phyloP scores from a whole-genome alignment of 2,113 vertebrate species.

The Boleophthalmus pectinirostris region DNA sequence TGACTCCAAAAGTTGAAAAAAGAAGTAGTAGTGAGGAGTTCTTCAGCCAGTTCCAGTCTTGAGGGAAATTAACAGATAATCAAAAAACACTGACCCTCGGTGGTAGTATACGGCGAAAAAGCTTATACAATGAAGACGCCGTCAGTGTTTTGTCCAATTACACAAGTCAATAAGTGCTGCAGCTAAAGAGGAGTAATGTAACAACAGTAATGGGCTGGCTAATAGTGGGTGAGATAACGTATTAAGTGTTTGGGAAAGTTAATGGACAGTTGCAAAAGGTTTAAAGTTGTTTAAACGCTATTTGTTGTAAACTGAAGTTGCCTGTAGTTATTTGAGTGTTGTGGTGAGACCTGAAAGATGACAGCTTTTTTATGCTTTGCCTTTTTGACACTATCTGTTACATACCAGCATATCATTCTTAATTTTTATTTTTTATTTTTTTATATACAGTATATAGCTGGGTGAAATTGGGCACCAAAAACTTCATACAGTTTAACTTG shows the following conservation, averaged over 20 bases:
- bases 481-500: too few relatives aligned
- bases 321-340: neutral
- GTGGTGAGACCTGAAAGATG: neutral
- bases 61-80: conserved; percentile 67
- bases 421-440: too few relatives aligned
- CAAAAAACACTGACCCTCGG: conserved; percentile 52
- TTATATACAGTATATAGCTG: too few relatives aligned
- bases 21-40: conserved; percentile 14
- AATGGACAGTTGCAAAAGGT: conserved; percentile 18
- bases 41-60: conserved; percentile 26
- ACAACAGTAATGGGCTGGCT: conserved; percentile 22
- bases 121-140: conserved; percentile 9
- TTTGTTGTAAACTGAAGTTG: neutral
- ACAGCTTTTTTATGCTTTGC: neutral
- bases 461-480: too few relatives aligned
- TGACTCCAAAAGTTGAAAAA: conserved; percentile 36
- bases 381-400: neutral
- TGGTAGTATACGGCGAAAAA: conserved; percentile 26
- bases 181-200: conserved; percentile 44
- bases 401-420: too few relatives aligned
- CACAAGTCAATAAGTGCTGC: conserved; percentile 31
- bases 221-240: conserved; percentile 38
- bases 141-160: conserved; percentile 36
- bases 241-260: conserved; percentile 33
- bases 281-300: neutral